Evolutionary conservation across 2,888 invertebrate species (phyloP), one percentile per base, ranked within the genome.

Genomic region (Azorinus chamasolen): DNA sequence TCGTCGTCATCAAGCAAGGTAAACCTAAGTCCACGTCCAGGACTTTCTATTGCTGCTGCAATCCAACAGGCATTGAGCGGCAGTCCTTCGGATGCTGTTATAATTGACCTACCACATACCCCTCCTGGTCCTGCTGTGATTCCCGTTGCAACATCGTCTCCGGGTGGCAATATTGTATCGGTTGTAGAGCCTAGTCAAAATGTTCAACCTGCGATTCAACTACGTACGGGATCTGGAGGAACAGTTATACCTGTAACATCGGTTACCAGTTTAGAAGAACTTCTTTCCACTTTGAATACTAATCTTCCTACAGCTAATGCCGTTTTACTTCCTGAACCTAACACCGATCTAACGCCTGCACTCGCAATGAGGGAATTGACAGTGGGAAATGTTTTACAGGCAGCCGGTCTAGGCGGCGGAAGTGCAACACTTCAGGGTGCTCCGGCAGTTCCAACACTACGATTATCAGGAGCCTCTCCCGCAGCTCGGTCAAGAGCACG

Each of bases 191-290:
- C 46, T 14, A 25, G 22, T 16, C n/a, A 43, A 16, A 41, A 41
- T 1, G 24, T 20, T 1, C 71, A 71, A 22, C 32, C 25, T 16
- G 46, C 39, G 37, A 51, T 59, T 10, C 51, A 64, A 27, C 39
- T 72, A 18, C 64, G 64, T n/a, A 51, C 51, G 12, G 69, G 75
- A 12, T 53, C 72, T 12, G 64, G 66, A 12, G 65, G 63, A 14
- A 61, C 77, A 1, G 71, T 77, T 22, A 72, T 77, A 25, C 78
- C 78, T 24, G 32, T 72, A 27, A 53, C 68, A 12, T 57, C 62
- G 10, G 46, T 69, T 2, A 48, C 72, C 24, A 78, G 64, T 57
- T 51, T 78, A 22, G 64, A 68, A 3, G 64, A 76, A 22, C 57
- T 76, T 10, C 53, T 76, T 10, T 62, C 68, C 2, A 71, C 62